phyloP scores from a whole-genome alignment of 2,113 vertebrate genomes.

The Globicephala melas region DNA sequence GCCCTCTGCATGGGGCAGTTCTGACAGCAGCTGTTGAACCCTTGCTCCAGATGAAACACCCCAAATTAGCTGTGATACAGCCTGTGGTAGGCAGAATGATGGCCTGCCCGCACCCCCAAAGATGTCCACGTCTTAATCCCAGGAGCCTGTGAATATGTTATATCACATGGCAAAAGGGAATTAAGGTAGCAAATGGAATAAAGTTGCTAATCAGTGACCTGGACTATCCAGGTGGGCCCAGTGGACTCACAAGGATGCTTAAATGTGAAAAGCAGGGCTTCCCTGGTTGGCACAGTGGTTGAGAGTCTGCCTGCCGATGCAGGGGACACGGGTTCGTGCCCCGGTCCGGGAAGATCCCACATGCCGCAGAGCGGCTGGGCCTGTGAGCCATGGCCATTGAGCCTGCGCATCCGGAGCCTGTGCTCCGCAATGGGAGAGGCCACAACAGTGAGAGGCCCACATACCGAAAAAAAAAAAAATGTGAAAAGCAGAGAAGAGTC shows the following conservation, averaged over 20 bases:
- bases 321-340: too few species aligned
- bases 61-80: not conserved
- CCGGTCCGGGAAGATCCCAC: too few species aligned
- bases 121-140: not conserved
- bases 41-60: not conserved
- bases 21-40: not conserved
- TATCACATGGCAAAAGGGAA: not conserved
- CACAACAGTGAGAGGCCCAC: too few species aligned
- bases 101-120: not conserved
- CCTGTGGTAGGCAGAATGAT: too few species aligned
- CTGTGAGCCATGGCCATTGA: too few species aligned
- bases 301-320: too few species aligned
- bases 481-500: not conserved
- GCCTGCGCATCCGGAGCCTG: too few species aligned
- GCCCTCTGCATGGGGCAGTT: not conserved
- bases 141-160: not conserved
- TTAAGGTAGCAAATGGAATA: not conserved
- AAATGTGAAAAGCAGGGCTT: too few species aligned
- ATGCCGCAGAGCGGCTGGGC: too few species aligned
- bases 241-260: not conserved
- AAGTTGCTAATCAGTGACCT: not conserved
- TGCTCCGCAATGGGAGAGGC: too few species aligned
- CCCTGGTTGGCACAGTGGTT: too few species aligned
- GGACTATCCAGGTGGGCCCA: not conserved
- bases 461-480: too few species aligned